Base-by-base conservation (phyloP, 2,888 invertebrate species). In the Spialia ferax region DNA sequence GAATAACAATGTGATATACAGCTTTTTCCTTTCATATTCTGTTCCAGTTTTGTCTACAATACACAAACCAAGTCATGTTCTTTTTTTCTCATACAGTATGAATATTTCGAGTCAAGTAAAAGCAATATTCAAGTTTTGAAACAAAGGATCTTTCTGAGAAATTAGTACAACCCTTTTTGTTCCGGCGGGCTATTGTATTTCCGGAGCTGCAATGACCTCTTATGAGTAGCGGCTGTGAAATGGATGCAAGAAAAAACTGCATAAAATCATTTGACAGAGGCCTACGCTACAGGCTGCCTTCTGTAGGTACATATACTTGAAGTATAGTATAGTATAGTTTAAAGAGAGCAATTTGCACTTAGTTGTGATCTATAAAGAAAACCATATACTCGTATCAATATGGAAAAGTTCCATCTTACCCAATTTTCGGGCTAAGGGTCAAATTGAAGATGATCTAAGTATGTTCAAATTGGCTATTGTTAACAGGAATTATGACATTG, bases 91-190 rank as follows among this genome's bases (percentile, higher is more conserved):
- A 18, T 45, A n/a, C n/a, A 45, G 45, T 45, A 45, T 5, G 18
- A 45, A 45, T n/a, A 8, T 45, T 18, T 18, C 8, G 18, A 8
- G 45, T 45, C 18, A 8, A 45, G 15, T 26, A 59, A 59, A 42
- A 42, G 23, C 42, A 59, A 23, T 45, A n/a, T 54, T 13, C 23
- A 45, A 60, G 60, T 8, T 6, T 54, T 23, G n/a, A 48, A 18
- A 60, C 48, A 48, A 48, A 60, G 60, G 45, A 60, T 54, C 23
- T 59, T 45, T 45, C 18, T 60, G 60, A 29, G 20, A 42, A 59
- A 26, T 42, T 23, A 42, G 59, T 20, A 18, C 59, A 42, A 48
- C 42, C 26, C 8, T 26, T 48, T 60, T 48, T 60, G 60, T 60
- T 60, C 42, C 29, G 60, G 7, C 18, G 26, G 23, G 18, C 59